Evolutionary conservation across 2,888 invertebrate genomes (phyloP).

Genomic region (Lithophane socia): DNA sequence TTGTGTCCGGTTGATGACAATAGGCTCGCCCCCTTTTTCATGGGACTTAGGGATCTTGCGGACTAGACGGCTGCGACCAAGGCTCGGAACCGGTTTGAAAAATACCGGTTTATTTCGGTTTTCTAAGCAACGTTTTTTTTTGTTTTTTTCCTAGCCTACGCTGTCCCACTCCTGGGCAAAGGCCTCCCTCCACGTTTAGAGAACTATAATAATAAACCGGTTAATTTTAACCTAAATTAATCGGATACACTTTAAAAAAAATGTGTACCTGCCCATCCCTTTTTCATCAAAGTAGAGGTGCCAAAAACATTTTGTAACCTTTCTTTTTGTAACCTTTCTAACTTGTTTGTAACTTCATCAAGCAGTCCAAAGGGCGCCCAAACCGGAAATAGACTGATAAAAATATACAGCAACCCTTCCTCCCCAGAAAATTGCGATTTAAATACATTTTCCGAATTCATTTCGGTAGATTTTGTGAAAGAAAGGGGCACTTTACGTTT

Average conservation of each 20-base stretch:
- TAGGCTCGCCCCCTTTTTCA: background rate
- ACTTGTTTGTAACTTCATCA: constrained; percentile 30
- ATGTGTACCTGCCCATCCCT: background rate
- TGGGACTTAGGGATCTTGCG: background rate
- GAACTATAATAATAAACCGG: no score
- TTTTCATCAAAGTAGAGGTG: background rate
- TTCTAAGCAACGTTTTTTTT: no score
- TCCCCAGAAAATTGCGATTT: constrained; percentile 16
- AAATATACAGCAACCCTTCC: constrained; percentile 22
- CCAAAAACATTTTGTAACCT: constrained; percentile 12
- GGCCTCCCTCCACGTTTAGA: no score
- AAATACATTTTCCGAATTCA: constrained; percentile 13
- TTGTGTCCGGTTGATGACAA: background rate
- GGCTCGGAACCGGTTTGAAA: no score
- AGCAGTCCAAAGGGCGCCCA: background rate
- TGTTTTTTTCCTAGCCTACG: no score
- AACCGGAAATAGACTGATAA: constrained; percentile 40
- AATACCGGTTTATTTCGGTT: no score
- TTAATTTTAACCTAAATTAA: no score
- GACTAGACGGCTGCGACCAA: no score
- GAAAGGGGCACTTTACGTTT: background rate
- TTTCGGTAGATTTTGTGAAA: background rate
- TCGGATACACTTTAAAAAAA: no score
- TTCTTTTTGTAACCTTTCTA: constrained; percentile 1
- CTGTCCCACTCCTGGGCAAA: no score